Evolutionary conservation across 2,113 vertebrate genomes (phyloP).

Genomic region (Oreochromis niloticus): DNA sequence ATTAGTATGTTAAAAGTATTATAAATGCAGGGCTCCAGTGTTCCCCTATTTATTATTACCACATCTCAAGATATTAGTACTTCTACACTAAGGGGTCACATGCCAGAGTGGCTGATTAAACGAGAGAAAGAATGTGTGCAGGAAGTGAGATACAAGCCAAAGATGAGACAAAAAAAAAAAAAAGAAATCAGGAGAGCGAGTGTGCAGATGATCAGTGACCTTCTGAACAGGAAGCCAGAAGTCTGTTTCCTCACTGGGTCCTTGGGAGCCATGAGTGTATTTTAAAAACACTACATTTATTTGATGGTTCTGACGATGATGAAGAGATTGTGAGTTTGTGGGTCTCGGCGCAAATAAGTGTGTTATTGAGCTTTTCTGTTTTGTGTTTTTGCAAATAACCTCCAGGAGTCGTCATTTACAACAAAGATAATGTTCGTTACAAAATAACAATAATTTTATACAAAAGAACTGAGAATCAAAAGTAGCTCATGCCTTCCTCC

Average conservation of each 20-base stretch:
- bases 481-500: background rate
- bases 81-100: background rate
- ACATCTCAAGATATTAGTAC: background rate
- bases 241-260: background rate
- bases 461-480: background rate
- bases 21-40: background rate
- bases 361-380: background rate
- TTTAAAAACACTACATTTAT: background rate
- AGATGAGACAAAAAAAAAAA: rapidly evolving
- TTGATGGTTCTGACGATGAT: background rate
- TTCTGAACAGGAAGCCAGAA: background rate
- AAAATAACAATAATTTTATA: rapidly evolving
- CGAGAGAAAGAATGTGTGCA: background rate
- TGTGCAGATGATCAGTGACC: background rate
- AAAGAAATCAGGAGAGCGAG: no score
- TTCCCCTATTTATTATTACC: rapidly evolving
- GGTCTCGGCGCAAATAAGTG: background rate
- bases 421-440: background rate
- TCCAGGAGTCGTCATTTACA: background rate
- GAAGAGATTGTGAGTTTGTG: background rate
- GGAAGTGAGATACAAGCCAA: background rate
- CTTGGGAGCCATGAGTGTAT: background rate
- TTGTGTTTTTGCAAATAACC: background rate
- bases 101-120: background rate
- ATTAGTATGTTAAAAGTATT: background rate